Base-by-base conservation (phyloP, 2,888 invertebrate species). In the Eilema caniola region DNA sequence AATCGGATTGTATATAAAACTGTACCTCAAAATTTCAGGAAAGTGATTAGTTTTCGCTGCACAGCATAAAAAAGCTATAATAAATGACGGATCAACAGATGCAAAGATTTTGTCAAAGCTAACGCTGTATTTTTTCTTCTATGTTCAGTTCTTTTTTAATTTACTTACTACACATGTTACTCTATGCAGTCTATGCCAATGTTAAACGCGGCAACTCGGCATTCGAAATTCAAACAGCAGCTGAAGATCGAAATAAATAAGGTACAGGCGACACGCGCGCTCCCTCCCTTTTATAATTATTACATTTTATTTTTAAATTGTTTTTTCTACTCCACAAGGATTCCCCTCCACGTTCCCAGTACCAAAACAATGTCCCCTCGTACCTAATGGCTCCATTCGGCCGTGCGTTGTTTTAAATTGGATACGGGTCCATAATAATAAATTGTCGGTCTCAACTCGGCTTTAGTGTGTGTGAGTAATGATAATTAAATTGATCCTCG, bases 251-350 rank as follows among this genome's bases (percentile, higher is more conserved):
- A 89, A 91, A 93, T 94, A 94, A 93, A 94, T 93, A 93, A 91
- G 89, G 89, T 90, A 85, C 88, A 89, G 53, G 87, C 86, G 93
- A 92, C 95, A 94, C 95, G 95, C 93, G 94, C 91, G 88, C 91
- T 87, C 93, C 93, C 93, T 93, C 93, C 90, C 90, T 92, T 93
- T 93, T 91, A 92, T 93, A 94, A 95, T 94, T 93, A 94, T 92
- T 95, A 89, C 94, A 93, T 95, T 95, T 95, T 95, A 95, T 95
- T 95, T 95, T 95, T 95, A 94, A 95, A 95, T 93, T 93, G 93
- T 95, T 95, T 95, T 95, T 95, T 95, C 93, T 92, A 78, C 86
- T 92, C 90, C 92, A 89, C 91, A 90, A 90, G 88, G 90, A 92
- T 93, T 93, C 93, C 93, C 94, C 94, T 92, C 89, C 89, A 88